Evolutionary conservation across 2,888 invertebrate genomes (phyloP).

Genomic region (Bembecia ichneumoniformis): DNA sequence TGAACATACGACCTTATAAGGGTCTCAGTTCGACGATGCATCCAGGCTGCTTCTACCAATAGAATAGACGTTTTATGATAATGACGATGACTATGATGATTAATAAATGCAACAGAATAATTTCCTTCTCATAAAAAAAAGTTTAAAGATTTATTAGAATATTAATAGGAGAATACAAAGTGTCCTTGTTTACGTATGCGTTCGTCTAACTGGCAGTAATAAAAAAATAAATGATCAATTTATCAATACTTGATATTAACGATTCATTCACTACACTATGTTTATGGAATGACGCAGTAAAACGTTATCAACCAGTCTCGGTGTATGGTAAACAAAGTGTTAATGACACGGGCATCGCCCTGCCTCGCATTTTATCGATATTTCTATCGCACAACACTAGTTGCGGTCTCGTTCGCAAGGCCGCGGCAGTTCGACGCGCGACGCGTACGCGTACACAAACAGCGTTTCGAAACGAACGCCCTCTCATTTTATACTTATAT

Average conservation of each 20-base stretch:
- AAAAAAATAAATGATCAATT: too few species aligned
- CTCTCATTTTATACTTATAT: slow-evolving; percentile 33
- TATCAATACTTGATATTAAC: background rate
- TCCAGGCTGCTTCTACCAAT: too few species aligned
- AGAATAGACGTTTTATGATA: too few species aligned
- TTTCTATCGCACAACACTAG: slow-evolving; percentile 54
- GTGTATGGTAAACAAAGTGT: slow-evolving; percentile 54
- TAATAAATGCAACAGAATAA: too few species aligned
- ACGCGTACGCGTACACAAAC: slow-evolving; percentile 23
- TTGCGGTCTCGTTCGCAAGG: slow-evolving; percentile 54
- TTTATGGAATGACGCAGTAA: slow-evolving; percentile 25
- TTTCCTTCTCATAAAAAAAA: too few species aligned
- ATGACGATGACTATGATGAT: too few species aligned
- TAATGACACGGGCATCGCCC: slow-evolving; percentile 57
- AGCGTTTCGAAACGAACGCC: slow-evolving; percentile 27
- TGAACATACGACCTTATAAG: too few species aligned
- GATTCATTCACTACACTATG: slow-evolving; percentile 24
- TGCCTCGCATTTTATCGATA: slow-evolving; percentile 48
- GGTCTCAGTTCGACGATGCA: too few species aligned
- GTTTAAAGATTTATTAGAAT: too few species aligned
- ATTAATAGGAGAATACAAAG: too few species aligned
- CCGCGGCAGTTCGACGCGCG: slow-evolving; percentile 28
- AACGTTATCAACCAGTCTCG: slow-evolving; percentile 48
- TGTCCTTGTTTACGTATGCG: too few species aligned
- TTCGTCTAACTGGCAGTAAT: too few species aligned